Percentiles rank a stretch among this genome's conserved stretches.
Conservation (phyloP, 2,113 vertebrate genomes). For the Microcebus griseorufus region DNA sequence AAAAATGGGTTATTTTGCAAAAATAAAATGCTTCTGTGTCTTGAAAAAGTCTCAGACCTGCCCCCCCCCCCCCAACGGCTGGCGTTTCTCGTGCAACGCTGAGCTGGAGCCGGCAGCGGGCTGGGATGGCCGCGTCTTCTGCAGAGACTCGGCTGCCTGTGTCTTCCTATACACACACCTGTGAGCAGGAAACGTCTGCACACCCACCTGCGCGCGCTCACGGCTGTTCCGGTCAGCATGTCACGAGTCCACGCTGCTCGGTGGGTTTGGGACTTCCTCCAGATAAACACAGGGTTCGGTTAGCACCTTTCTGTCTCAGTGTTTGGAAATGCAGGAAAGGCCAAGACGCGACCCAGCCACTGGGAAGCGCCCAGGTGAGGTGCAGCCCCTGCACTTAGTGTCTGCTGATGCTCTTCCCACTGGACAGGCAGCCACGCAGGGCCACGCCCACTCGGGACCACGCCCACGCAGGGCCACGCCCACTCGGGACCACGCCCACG, state of each 20-base stretch:
- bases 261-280: too few relatives aligned
- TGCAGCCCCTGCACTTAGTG: too few relatives aligned
- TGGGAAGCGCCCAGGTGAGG: background rate
- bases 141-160: background rate
- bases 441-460: too few relatives aligned
- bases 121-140: background rate
- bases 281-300: background rate
- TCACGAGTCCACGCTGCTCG: background rate
- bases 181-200: too few relatives aligned
- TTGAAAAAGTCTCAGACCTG: background rate
- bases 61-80: too few relatives aligned
- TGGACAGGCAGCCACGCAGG: too few relatives aligned
- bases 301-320: background rate
- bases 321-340: background rate
- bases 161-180: too few relatives aligned
- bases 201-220: rapidly evolving
- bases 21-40: background rate
- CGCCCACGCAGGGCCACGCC: too few relatives aligned
- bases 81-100: rapidly evolving
- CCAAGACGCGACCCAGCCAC: background rate
- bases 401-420: background rate
- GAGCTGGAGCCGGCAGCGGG: rapidly evolving
- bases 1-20: background rate
- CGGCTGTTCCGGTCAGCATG: background rate
- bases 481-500: too few relatives aligned